phyloP scores from a whole-genome alignment of 2,888 invertebrate genomes.

The Spilarctia lutea region DNA sequence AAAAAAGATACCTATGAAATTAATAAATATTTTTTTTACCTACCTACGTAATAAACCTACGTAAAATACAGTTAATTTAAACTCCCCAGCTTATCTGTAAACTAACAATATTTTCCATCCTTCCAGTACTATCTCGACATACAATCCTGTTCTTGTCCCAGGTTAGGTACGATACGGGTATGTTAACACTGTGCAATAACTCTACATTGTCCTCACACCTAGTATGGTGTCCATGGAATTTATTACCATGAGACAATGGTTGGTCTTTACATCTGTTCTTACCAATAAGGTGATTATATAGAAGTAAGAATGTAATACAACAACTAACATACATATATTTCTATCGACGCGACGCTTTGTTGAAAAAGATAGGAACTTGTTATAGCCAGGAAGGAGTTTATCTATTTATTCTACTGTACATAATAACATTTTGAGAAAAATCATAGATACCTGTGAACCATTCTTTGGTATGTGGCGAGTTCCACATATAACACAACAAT shows the following conservation, averaged over 20 bases:
- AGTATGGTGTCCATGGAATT: conserved; percentile 50
- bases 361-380: neutral
- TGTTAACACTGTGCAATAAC: conserved; percentile 49
- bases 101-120: conserved; percentile 4
- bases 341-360: neutral
- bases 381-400: neutral
- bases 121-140: conserved; percentile 1
- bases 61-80: neutral
- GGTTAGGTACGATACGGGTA: conserved; percentile 41
- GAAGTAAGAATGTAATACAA: conserved; percentile 35
- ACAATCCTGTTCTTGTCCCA: conserved; percentile 30
- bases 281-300: conserved; percentile 36
- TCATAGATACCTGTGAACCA: too few species aligned
- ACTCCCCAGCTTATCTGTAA: neutral
- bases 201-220: conserved; percentile 48
- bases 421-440: too few species aligned
- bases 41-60: too few species aligned
- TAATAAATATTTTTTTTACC: too few species aligned
- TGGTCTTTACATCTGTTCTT: conserved; percentile 47
- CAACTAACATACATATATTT: conserved; percentile 12
- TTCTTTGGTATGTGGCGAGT: too few species aligned
- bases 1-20: too few species aligned
- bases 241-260: conserved; percentile 55
- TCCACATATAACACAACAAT: too few species aligned
- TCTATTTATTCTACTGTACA: too few species aligned